Evolutionary conservation across 2,888 invertebrate genomes (phyloP), one percentile per base, ranked within the genome.

Genomic region (Serrognathus titanus): DNA sequence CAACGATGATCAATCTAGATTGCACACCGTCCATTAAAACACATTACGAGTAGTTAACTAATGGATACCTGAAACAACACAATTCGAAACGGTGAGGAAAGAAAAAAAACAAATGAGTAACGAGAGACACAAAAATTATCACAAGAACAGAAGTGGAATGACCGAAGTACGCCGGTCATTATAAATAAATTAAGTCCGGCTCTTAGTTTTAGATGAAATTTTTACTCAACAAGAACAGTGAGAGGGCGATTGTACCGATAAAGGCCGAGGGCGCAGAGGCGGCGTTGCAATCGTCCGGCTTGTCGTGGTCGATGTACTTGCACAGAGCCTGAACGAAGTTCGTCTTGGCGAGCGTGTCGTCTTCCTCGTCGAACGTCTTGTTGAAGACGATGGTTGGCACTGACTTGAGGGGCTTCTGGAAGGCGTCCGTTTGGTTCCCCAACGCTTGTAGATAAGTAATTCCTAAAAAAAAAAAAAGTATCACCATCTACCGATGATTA

Each of bases 331-430:
- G 72, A 48, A 82, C 80, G 57, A 88, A 82, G 68, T 86, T 79
- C 2, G 72, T 74, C 66, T 83, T 75, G 0, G 87, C 83, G 38
- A 81, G 76, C 1, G 82, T 79, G 57, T 82, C 85, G 2, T 79
- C 74, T 1, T 79, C 79, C 63, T 80, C 77, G 65, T 85, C 82
- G 75, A 79, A 85, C 77, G 82, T 80, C 81, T 83, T 81, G 62
- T 86, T 84, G 66, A 88, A 83, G 9, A 86, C 81, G 11, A 89
- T 75, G 4, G 87, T 86, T 7, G 89, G 89, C 13, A 89, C 88
- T 59, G 83, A 84, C 24, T 74, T 68, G 9, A 89, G 76, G 0
- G 57, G 53, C 10, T 57, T 40, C 20, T 57, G 53, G 36, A 57
- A 31, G 12, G 9, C n/a, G 2, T 47, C 36, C 6, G 57, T 57